phyloP scores from a whole-genome alignment of 2,888 invertebrate species.

The Oscheius sp. region DNA sequence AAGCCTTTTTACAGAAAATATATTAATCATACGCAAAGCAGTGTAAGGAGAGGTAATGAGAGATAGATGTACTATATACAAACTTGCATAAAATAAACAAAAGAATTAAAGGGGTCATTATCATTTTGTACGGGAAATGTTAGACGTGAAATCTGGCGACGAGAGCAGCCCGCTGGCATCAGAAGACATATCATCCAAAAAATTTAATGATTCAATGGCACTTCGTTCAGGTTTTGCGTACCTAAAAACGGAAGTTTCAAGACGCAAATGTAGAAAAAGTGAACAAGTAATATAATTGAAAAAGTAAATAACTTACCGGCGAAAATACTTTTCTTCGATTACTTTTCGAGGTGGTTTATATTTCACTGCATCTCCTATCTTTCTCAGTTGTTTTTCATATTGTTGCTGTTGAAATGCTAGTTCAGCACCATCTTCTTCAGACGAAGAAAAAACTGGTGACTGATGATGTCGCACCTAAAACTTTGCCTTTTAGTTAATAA shows the following conservation, averaged over 20 bases:
- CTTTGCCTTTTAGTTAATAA: not conserved
- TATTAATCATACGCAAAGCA: no score
- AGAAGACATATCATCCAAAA: conserved; percentile 60
- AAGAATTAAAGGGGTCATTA: not conserved
- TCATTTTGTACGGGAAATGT: not conserved
- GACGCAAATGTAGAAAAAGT: no score
- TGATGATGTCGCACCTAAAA: not conserved
- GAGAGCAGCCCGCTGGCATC: conserved; percentile 58
- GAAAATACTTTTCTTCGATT: conserved; percentile 18
- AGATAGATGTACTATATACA: no score
- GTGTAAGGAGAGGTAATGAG: no score
- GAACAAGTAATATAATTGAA: not conserved
- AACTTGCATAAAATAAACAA: not conserved
- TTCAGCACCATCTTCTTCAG: conserved; percentile 10
- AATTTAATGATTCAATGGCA: conserved; percentile 59
- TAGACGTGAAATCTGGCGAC: conserved; percentile 45
- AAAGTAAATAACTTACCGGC: not conserved
- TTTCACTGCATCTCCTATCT: conserved; percentile 22
- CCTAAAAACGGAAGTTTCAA: conserved; percentile 35
- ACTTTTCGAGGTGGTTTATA: conserved; percentile 24
- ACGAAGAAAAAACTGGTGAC: conserved; percentile 1
- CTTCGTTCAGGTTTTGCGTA: conserved; percentile 53
- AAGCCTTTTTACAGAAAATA: no score
- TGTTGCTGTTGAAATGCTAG: conserved; percentile 5
- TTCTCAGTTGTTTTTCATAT: conserved; percentile 30